A percentile compares a stretch with the other conserved stretches of the same genome.
phyloP scores from a whole-genome alignment of 2,113 vertebrate genomes.

The Charadrius vociferus region DNA sequence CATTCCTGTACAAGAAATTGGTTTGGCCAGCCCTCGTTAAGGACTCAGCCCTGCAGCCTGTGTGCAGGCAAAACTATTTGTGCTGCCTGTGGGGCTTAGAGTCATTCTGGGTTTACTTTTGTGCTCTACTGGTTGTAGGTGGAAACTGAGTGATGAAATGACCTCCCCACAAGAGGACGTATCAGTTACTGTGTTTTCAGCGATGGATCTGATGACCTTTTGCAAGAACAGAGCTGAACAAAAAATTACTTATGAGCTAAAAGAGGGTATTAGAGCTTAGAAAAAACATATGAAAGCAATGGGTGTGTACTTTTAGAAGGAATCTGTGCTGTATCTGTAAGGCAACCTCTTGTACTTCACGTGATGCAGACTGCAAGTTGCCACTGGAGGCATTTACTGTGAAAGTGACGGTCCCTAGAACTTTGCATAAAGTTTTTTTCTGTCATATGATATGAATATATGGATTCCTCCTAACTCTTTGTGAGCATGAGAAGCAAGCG shows the following conservation, averaged over 20 bases:
- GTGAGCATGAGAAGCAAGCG: background rate
- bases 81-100: background rate
- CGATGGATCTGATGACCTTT: background rate
- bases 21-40: background rate
- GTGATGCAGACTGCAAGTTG: background rate
- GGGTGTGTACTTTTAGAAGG: slow-evolving; percentile 22
- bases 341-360: background rate
- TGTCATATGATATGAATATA: background rate
- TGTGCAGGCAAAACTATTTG: background rate
- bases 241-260: background rate
- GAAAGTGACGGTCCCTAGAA: background rate
- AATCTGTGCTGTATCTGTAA: slow-evolving; percentile 7
- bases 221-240: slow-evolving; percentile 20
- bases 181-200: background rate
- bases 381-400: background rate
- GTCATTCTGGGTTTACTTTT: background rate
- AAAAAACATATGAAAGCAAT: background rate
- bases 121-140: background rate
- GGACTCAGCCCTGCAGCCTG: background rate
- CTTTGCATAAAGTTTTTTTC: background rate
- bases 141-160: background rate
- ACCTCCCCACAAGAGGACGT: background rate
- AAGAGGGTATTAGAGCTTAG: slow-evolving; percentile 23
- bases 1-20: background rate
- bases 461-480: background rate